These are phyloP conservation scores for Babylonia areolata DNA, from an alignment of 1,140 invertebrate species.

Conservation along the genomic window DNA sequence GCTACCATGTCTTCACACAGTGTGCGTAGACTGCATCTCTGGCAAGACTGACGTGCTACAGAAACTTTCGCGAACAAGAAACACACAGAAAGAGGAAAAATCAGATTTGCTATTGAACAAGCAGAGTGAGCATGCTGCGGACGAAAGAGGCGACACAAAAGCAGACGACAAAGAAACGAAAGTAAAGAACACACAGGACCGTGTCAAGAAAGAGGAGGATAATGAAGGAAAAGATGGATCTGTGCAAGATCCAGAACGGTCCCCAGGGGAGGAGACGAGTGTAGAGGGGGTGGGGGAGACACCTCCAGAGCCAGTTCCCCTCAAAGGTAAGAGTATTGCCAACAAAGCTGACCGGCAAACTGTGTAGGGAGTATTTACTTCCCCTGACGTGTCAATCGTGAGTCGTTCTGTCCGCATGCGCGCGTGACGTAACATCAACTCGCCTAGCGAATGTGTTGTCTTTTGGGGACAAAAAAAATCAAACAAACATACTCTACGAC, in stretches of 20 bases:
- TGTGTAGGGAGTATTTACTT: too few relatives aligned
- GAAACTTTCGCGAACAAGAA: slow-evolving; percentile 21
- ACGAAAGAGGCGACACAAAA: background rate
- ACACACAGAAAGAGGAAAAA: slow-evolving; percentile 15
- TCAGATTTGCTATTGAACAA: background rate
- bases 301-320: slow-evolving; percentile 33
- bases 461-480: too few relatives aligned
- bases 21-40: slow-evolving; percentile 85
- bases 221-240: background rate
- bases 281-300: background rate
- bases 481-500: too few relatives aligned
- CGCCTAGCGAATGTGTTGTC: too few relatives aligned
- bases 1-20: slow-evolving; percentile 90
- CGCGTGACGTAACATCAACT: too few relatives aligned
- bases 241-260: background rate
- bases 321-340: slow-evolving; percentile 48
- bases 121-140: background rate
- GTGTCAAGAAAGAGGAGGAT: background rate
- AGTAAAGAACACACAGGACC: background rate
- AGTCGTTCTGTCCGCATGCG: too few relatives aligned
- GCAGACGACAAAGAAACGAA: background rate
- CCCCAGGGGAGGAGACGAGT: too few relatives aligned
- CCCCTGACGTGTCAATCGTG: too few relatives aligned
- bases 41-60: slow-evolving; percentile 67
- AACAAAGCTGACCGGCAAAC: too few relatives aligned